A percentile compares a stretch with the other conserved stretches of the same genome.
Evolutionary conservation across 2,113 vertebrate species (phyloP).

Genomic region (Acrocephalus kingi): DNA sequence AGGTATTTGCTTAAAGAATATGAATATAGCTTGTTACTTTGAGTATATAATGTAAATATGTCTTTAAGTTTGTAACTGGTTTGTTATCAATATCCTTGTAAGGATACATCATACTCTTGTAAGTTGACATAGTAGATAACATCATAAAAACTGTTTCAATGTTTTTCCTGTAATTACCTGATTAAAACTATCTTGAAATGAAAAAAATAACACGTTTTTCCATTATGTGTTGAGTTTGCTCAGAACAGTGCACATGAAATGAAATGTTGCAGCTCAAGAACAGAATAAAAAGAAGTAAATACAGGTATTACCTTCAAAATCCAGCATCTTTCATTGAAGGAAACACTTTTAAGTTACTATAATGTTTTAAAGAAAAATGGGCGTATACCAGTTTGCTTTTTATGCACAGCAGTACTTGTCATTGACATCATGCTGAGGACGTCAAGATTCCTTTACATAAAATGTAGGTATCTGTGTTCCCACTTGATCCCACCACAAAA

Average conservation of each 20-base stretch:
- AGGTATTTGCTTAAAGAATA: slow-evolving; percentile 85
- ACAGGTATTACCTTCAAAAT: not conserved
- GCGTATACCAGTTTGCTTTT: not conserved
- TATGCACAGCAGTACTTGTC: not conserved
- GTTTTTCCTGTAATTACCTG: slow-evolving; percentile 69
- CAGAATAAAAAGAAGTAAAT: not conserved
- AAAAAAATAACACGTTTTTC: slow-evolving; percentile 62
- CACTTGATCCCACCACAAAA: not conserved
- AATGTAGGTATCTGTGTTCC: not conserved
- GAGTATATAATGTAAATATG: slow-evolving; percentile 96
- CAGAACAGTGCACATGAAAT: not conserved
- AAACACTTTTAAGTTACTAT: not conserved
- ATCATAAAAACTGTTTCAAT: slow-evolving; percentile 90
- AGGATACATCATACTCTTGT: slow-evolving; percentile 85
- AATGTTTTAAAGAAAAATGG: not conserved
- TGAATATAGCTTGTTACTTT: slow-evolving; percentile 88
- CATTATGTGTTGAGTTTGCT: slow-evolving; percentile 41
- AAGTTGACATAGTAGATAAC: slow-evolving; percentile 91
- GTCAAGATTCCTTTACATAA: not conserved
- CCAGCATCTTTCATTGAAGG: not conserved
- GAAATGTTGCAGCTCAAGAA: not conserved
- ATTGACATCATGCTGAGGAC: not conserved
- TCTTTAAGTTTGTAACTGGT: slow-evolving; percentile 92
- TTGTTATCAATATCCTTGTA: slow-evolving; percentile 69
- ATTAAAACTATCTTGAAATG: slow-evolving; percentile 79